Evolutionary conservation across 2,113 vertebrate genomes (phyloP).

Genomic region (Anolis sagrei): DNA sequence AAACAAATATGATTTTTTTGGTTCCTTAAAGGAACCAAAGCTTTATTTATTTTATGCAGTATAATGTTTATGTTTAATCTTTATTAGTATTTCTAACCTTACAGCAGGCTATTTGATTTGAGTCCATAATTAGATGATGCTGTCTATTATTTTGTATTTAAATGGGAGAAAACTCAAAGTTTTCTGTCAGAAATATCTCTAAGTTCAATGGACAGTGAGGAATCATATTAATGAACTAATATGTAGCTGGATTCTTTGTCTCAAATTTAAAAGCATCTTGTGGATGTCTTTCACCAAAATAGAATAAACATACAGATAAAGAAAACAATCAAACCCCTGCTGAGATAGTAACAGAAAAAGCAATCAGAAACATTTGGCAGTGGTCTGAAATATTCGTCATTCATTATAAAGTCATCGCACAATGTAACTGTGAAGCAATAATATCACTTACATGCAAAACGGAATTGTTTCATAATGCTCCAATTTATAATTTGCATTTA

Average conservation of each 20-base stretch:
- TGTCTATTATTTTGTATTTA: conserved; percentile 46
- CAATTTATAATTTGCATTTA: conserved; percentile 47
- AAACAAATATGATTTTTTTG: conserved; percentile 48
- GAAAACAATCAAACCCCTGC: conserved; percentile 49
- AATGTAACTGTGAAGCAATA: conserved; percentile 46
- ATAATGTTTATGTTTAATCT: conserved; percentile 42
- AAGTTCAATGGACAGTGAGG: conserved; percentile 32
- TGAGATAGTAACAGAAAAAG: conserved; percentile 50
- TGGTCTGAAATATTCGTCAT: conserved; percentile 56
- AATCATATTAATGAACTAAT: conserved; percentile 31
- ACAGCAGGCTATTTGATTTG: conserved; percentile 33
- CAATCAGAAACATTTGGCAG: conserved; percentile 45
- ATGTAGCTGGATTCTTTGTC: conserved; percentile 2
- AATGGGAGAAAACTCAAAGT: conserved; percentile 38
- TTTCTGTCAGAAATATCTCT: conserved; percentile 41
- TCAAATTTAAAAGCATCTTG: conserved; percentile 48
- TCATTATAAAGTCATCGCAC: conserved; percentile 48
- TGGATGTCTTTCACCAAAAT: conserved; percentile 46
- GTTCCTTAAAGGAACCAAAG: conserved; percentile 30
- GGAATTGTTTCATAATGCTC: conserved; percentile 53
- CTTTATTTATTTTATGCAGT: conserved; percentile 52
- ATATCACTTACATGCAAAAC: conserved; percentile 40
- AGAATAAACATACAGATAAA: conserved; percentile 60
- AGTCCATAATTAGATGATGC: conserved; percentile 39
- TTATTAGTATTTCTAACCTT: conserved; percentile 51